A percentile compares a stretch with the other conserved stretches of the same genome.
These are phyloP conservation scores for Chrysomela aeneicollis DNA, from an alignment of 2,888 invertebrate species.

Conservation along the genomic window DNA sequence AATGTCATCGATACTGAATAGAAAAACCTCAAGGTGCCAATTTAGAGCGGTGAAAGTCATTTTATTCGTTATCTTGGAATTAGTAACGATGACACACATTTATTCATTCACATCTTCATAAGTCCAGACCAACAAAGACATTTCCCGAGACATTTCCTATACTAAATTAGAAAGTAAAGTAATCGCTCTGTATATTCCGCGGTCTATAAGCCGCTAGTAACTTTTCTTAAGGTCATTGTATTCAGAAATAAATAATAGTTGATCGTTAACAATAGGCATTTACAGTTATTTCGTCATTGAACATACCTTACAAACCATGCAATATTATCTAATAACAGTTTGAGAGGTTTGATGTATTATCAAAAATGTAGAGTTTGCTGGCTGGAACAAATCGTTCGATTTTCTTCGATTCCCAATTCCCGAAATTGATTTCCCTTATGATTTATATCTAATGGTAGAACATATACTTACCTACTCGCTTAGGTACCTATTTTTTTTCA, in stretches of 20 bases:
- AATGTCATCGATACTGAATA: too few species aligned
- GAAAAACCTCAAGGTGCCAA: too few species aligned
- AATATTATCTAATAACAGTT: conserved; percentile 20
- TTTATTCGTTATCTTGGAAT: too few species aligned
- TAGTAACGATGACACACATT: too few species aligned
- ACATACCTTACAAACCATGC: conserved; percentile 36
- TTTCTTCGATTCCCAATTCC: background rate
- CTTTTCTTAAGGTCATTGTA: conserved; percentile 40
- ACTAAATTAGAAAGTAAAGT: conserved; percentile 5
- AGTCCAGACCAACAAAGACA: too few species aligned
- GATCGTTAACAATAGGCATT: conserved; percentile 32
- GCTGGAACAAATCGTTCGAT: background rate
- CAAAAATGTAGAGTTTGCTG: conserved; percentile 1
- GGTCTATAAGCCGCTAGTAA: conserved; percentile 25
- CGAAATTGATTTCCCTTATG: too few species aligned
- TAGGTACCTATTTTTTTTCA: too few species aligned
- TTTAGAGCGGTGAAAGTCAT: too few species aligned
- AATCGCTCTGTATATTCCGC: conserved; percentile 10
- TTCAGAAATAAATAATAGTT: conserved; percentile 35
- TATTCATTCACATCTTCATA: too few species aligned
- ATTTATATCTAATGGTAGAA: too few species aligned
- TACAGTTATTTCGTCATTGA: conserved; percentile 44
- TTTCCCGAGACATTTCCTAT: too few species aligned
- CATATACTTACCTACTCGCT: too few species aligned
- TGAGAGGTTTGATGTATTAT: conserved; percentile 8